Base-by-base conservation (phyloP, 1,140 invertebrate genomes). In the Mesaphorura yosii region DNA sequence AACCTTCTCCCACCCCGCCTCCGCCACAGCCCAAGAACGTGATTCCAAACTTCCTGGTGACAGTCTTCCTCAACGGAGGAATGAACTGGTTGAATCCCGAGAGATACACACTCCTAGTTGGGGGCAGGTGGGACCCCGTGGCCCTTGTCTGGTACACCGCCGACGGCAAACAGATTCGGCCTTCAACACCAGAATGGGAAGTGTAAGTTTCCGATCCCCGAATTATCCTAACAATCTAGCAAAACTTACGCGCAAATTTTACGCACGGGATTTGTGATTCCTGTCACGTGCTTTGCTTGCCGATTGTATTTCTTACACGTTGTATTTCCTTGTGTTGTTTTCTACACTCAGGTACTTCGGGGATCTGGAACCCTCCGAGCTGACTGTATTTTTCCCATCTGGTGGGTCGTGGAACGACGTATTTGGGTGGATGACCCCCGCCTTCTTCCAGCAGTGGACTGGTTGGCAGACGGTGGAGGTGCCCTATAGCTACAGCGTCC, bases 331-430 rank as follows among this genome's bases (percentile, higher is more conserved):
- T n/a, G n/a, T n/a, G n/a, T n/a, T n/a, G n/a, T n/a, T n/a, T n/a
- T n/a, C n/a, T n/a, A n/a, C n/a, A n/a, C n/a, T n/a, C 23, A 26
- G 23, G 7, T 48, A 48, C 28, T 48, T 48, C 37, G 46, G 46
- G 29, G 14, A 29, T 26, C 3, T 15, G 4, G 19, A 29, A 12
- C 46, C 46, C 5, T 29, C 29, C 4, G 10, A 3, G 5, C 20
- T 48, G 10, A 48, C 7, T 48, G 26, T 10, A 12, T 34, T 48
- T 5, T 48, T 48, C 29, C 46, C 46, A 34, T 12, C 25, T 29
- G 46, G 46, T 5, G 12, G 23, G 19, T 7, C 10, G 3, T 48
- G 27, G 27, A 26, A 48, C 6, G 22, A 20, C 7, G 22, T n/a
- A 31, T 48, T 48, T 22, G 27, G 26, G 6, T 48, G 46, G 46